Base-by-base conservation (phyloP, 2,797 vertebrate species). In the Coranthus polyacanthus region DNA sequence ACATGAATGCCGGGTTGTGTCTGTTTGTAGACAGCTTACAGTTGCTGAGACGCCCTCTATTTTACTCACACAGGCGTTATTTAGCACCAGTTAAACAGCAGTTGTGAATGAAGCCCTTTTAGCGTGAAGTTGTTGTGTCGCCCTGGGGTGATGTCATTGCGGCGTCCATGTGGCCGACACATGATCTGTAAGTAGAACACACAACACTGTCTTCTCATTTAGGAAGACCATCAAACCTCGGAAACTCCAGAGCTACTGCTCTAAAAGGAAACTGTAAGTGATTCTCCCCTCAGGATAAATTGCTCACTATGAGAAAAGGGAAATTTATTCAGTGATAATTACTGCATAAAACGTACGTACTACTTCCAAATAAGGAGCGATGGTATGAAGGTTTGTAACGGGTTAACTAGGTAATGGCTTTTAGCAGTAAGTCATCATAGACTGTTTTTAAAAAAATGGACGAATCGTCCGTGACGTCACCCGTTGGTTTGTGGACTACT, bases 101-200 rank as follows among this genome's bases (percentile, higher is more conserved):
- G 72, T 88, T 89, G 75, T 88, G 82, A 93, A 92, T 83, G 79
- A 77, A 79, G 70, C 66, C 58, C 78, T 85, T 88, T 88, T 78
- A 78, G 77, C 51, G 8, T n/a, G 16, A 71, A 70, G 68, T 62
- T 71, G 86, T 62, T 21, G 53, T 68, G 78, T 79, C 20, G 72
- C 72, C 72, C 76, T 3, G 10, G 70, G 80, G 73, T 92, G 91
- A 93, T 91, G 87, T 92, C 89, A 92, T 78, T 22, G 53, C 12
- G 63, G 74, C 70, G 64, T 77, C 59, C 89, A 86, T 92, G 90
- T 92, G 91, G 90, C 71, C 58, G 61, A 79, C 91, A 92, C 88
- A 93, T 92, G 91, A 88, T 89, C 72, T 68, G 57, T 68, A 60
- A 82, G n/a, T 36, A 64, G 83, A 85, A 88, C 77, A 64, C 77